These are phyloP conservation scores for Dascyllus trimaculatus DNA, from an alignment of 2,113 vertebrate species.

Conservation along the genomic window DNA sequence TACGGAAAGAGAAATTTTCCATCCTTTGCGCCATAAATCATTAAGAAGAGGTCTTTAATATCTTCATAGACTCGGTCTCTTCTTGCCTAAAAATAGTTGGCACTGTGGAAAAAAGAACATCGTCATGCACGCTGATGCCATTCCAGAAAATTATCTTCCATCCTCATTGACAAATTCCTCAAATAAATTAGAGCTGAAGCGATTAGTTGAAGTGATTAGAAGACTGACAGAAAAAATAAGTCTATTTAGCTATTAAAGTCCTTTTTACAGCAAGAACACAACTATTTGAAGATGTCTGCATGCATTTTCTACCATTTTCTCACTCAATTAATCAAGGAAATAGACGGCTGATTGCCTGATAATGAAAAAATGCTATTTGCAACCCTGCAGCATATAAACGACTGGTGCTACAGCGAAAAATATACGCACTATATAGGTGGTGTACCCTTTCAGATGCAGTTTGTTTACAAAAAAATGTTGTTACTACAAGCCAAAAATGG, in stretches of 20 bases:
- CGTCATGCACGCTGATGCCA: background rate
- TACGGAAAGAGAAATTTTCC: constrained; percentile 3
- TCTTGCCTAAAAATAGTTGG: constrained; percentile 30
- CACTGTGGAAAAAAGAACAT: background rate
- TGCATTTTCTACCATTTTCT: background rate
- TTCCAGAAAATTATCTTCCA: constrained; percentile 1
- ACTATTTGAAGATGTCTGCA: no score
- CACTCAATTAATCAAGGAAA: no score
- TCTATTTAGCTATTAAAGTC: no score
- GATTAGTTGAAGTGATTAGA: background rate
- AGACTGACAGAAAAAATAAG: background rate
- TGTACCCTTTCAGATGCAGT: constrained; percentile 30
- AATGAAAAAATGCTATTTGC: background rate
- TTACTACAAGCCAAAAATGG: constrained; percentile 27
- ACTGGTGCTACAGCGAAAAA: background rate
- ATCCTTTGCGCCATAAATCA: constrained; percentile 31
- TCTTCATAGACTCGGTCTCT: background rate
- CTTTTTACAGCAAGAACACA: no score
- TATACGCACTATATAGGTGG: background rate
- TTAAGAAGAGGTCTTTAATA: constrained; percentile 19
- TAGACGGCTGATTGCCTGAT: background rate
- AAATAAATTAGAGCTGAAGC: background rate
- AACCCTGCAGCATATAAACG: no score
- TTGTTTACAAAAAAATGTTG: constrained; percentile 18
- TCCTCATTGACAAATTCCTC: background rate